Evolutionary conservation across 2,113 vertebrate genomes (phyloP), one percentile per base, ranked within the genome.

Genomic region (Elgaria multicarinata): DNA sequence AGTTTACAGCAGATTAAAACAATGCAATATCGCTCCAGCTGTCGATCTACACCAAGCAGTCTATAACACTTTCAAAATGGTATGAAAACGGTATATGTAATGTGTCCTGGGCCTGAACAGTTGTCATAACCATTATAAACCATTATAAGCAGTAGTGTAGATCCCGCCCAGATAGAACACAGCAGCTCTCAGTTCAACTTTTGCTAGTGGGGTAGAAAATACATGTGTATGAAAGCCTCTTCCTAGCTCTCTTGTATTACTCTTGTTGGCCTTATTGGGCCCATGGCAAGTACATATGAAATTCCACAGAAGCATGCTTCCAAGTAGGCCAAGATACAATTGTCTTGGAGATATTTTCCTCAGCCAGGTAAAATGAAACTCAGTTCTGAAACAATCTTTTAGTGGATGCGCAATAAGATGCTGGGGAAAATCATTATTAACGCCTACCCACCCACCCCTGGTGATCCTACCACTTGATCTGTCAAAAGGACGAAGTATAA

Each of bases 401-500:
- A 33, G 0, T 1, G 31, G 28, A 13, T 24, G 28, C 14, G n/a
- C 1, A 13, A 64, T 58, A 36, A 36, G 28, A 44, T 67, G 64
- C 12, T 22, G 33, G 81, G 46, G 31, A 31, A 55, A 18, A 39
- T 39, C 53, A 67, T 20, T 12, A 3, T 62, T 28, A 42, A 74
- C 28, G 50, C 46, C 46, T 39, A n/a, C 16, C 46, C 44, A 4
- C 66, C 50, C 22, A 14, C 39, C 7, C n/a, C 42, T 42, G 9
- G 22, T 66, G 36, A 7, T 66, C 24, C 62, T 64, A 64, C 13
- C 71, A 92, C 14, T 31, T 77, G 36, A 87, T 85, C 66, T 53
- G 42, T 85, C 87, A 71, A 89, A 79, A 79, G 88, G 91, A 86
- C 81, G 85, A 91, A 90, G 53, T n/a, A 62, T 81, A 82, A 87